These are phyloP conservation scores for Falcunculus frontatus DNA, from an alignment of 2,113 vertebrate species.

Conservation along the genomic window DNA sequence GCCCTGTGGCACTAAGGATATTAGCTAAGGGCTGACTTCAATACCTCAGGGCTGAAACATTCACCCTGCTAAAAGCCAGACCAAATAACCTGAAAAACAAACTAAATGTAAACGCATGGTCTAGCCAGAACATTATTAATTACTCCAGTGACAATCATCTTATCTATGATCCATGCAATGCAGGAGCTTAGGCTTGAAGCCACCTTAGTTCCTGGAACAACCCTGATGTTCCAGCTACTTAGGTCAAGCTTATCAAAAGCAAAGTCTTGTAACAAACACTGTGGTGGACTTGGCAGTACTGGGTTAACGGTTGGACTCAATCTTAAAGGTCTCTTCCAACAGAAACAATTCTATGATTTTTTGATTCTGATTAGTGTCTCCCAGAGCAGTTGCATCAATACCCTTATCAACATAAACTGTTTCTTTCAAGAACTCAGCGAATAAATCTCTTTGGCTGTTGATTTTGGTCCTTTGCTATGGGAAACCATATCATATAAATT, in stretches of 20 bases:
- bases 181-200: not conserved
- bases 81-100: not conserved
- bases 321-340: not conserved
- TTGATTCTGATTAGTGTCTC: not conserved
- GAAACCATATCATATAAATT: not conserved
- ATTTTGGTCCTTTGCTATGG: not conserved
- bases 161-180: not conserved
- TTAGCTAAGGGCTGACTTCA: not conserved
- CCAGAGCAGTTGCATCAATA: not conserved
- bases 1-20: not conserved
- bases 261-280: not conserved
- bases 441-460: not conserved
- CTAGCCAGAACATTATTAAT: not conserved
- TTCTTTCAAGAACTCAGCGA: not conserved
- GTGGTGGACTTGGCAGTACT: not conserved
- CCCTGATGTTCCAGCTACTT: not conserved
- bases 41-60: not conserved
- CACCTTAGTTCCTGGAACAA: not conserved
- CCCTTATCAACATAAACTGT: not conserved
- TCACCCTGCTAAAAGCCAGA: not conserved
- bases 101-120: not conserved
- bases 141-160: not conserved
- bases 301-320: not conserved
- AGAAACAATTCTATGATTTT: not conserved
- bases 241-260: not conserved